Base-by-base conservation (phyloP, 2,797 vertebrate species). In the Neostethus bicornis region DNA sequence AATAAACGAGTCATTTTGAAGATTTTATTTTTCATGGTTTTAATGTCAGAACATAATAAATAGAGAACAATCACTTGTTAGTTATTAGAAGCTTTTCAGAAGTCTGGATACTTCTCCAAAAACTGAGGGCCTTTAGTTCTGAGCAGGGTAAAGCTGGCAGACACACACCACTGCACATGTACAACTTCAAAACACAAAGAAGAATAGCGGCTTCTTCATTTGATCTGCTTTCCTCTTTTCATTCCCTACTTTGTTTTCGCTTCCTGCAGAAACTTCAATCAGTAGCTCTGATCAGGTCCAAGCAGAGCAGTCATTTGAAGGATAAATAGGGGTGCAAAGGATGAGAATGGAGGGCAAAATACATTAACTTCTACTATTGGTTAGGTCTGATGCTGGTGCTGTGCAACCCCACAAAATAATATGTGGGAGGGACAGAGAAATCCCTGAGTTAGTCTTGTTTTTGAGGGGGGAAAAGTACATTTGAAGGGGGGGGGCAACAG, bases 201-300 rank as follows among this genome's bases (percentile, higher is more conserved):
- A 68, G 46, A 54, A 55, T 7, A 64, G 70, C 77, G 41, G 76
- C 62, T 50, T 61, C 71, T 81, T 89, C 64, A 74, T 54, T 58
- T 46, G 58, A 68, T 57, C 24, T 6, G 67, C 66, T 8, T 64
- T 76, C 46, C 58, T 70, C 10, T 13, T 83, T 88, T 86, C 75
- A 69, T 73, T 70, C 44, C 58, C 38, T 42, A 16, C 26, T 70
- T 73, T 68, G 77, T 69, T 70, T 61, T 80, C 70, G 58, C 64
- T 71, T 81, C 47, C 56, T 14, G 53, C 56, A 46, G 66, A 45
- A 8, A 61, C 75, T 75, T 87, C 73, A 81, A 84, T 86, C 61
- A 10, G 13, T 13, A 35, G 62, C 44, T 66, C 67, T 66, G 70
- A 67, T 77, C 80, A 62, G 75, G 79, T 86, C 79, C 71, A 60